Conservation (phyloP, 1,140 invertebrate genomes). For the Papilio helenus region DNA sequence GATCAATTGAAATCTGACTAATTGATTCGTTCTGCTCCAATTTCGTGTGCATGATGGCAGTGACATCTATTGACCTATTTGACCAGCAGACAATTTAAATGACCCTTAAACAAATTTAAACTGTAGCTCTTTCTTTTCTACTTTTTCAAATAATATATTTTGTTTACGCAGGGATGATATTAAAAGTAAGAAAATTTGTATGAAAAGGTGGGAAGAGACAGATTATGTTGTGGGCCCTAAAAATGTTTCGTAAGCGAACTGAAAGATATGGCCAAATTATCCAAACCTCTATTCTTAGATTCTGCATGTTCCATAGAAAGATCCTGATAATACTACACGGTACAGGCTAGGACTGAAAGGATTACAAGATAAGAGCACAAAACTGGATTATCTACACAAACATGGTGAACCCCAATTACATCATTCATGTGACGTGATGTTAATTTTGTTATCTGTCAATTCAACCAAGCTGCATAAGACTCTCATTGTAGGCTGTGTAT, state of each 20-base stretch:
- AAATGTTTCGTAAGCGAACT: not conserved
- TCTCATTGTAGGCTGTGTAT: not conserved
- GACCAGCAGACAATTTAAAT: not conserved
- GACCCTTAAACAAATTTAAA: not conserved
- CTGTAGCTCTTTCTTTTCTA: not conserved
- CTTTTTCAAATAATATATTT: not conserved
- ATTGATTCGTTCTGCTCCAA: constrained; percentile 23
- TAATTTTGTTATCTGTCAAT: constrained; percentile 9
- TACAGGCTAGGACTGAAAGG: not conserved
- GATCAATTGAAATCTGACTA: constrained; percentile 23
- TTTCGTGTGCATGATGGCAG: constrained; percentile 14
- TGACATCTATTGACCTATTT: constrained; percentile 30
- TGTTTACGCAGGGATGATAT: no score
- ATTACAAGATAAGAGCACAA: not conserved
- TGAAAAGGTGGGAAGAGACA: no score
- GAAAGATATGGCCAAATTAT: not conserved
- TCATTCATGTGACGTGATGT: not conserved
- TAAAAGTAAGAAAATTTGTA: no score
- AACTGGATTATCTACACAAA: not conserved
- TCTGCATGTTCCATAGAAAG: no score
- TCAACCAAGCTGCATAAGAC: not conserved
- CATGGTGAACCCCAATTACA: not conserved
- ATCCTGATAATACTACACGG: not conserved
- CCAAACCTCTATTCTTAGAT: no score
- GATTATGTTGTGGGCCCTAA: not conserved